Conservation (phyloP, 92 coral and sea anemone genomes). For the Porites rus region DNA sequence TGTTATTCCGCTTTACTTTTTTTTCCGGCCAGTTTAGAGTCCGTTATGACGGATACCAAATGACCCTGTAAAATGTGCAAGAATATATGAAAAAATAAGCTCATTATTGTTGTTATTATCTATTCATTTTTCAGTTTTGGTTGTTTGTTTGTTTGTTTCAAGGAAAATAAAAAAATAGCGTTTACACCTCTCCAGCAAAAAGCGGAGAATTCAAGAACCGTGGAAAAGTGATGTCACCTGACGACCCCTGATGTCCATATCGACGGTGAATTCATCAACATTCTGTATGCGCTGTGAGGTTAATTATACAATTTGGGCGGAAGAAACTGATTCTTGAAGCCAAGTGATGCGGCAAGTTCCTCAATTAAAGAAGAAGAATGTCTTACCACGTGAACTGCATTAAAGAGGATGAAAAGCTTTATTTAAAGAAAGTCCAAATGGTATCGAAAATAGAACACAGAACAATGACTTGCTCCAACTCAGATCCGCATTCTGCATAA, state of each 20-base stretch:
- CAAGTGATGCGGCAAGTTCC: background rate
- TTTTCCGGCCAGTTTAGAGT: background rate
- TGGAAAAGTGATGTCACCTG: too few relatives aligned
- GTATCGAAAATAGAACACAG: slow-evolving; percentile 34
- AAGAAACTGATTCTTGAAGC: background rate
- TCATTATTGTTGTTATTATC: background rate
- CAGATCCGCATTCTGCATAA: slow-evolving; percentile 38
- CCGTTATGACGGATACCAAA: background rate
- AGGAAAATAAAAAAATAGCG: too few relatives aligned
- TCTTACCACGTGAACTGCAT: background rate
- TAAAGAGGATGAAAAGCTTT: background rate
- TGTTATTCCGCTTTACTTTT: too few relatives aligned
- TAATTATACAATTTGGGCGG: background rate
- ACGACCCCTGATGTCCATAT: too few relatives aligned
- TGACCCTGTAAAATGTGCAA: background rate
- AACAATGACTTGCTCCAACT: background rate
- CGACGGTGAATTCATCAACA: background rate
- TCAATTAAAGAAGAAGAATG: too few relatives aligned
- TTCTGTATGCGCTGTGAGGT: background rate
- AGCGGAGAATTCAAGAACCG: too few relatives aligned
- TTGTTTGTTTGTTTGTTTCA: too few relatives aligned
- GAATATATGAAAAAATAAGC: background rate
- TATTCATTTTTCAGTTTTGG: too few relatives aligned
- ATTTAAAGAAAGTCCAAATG: background rate
- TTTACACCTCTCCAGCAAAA: too few relatives aligned